These are phyloP conservation scores for Anser cygnoides DNA, from an alignment of 2,113 vertebrate genomes.

Conservation along the genomic window DNA sequence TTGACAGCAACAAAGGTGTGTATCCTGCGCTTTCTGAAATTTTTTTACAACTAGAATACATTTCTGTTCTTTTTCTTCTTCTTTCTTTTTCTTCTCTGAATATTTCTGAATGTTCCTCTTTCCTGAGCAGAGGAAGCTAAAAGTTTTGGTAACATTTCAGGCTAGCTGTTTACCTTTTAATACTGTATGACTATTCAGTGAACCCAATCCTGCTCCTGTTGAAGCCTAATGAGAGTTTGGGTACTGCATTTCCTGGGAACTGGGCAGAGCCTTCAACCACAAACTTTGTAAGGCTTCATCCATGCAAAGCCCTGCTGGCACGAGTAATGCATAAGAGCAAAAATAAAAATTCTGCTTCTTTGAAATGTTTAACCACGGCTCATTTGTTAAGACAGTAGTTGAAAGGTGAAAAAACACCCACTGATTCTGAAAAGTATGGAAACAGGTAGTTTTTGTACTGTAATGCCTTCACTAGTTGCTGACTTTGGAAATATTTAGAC, in stretches of 20 bases:
- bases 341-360: constrained; percentile 43
- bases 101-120: background rate
- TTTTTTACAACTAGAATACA: background rate
- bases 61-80: background rate
- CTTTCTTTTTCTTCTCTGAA: background rate
- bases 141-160: constrained; percentile 38
- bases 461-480: background rate
- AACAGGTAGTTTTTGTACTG: background rate
- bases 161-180: constrained; percentile 46
- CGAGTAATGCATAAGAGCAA: background rate
- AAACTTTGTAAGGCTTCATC: constrained; percentile 64
- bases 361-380: background rate
- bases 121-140: background rate
- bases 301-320: constrained; percentile 67
- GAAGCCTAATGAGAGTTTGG: constrained; percentile 51
- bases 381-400: background rate
- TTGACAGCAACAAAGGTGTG: background rate
- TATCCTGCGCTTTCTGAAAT: background rate
- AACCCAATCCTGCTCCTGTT: constrained; percentile 36
- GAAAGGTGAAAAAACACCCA: constrained; percentile 22
- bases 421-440: background rate
- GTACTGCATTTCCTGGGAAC: constrained; percentile 54
- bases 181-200: constrained; percentile 51
- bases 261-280: constrained; percentile 14
- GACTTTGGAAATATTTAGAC: constrained; percentile 46